Evolutionary conservation across 2,797 vertebrate species (phyloP), one percentile per base, ranked within the genome.

Genomic region (Distichodus sexfasciatus): DNA sequence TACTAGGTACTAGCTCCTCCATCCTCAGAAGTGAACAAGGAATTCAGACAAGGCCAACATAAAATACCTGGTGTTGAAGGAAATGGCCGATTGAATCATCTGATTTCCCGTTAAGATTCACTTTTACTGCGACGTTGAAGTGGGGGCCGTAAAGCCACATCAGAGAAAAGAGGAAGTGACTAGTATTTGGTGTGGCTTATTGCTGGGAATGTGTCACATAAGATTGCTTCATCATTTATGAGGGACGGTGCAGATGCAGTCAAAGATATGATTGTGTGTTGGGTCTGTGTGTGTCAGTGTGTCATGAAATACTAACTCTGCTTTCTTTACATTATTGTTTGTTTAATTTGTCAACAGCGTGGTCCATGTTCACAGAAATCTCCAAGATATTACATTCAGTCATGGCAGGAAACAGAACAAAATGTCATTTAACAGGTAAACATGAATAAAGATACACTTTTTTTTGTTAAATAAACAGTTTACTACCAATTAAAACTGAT

Each of bases 131-230:
- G n/a, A n/a, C n/a, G n/a, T n/a, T n/a, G n/a, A n/a, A n/a, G n/a
- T 33, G 3, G 35, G 19, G 26, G 19, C 17, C 29, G 35, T 55
- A 55, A 55, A 55, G 3, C 17, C 29, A 17, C 26, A 48, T 1
- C 9, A 2, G 23, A 12, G 11, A 50, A 29, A 57, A 58, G 2
- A 40, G 66, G 43, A 68, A 68, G 66, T 50, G 53, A 40, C 7
- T 8, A n/a, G 4, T 40, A 12, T 10, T 24, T 47, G 17, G 7
- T 41, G 47, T 41, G 15, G 15, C 4, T 15, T 26, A n/a, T n/a
- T n/a, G 21, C 15, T 48, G 21, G 19, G 46, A 26, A 48, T 3
- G 26, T 19, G 19, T 35, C 17, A 35, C 4, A 21, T 10, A 33
- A 35, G 11, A 24, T 21, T 60, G 17, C 41, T 4, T 28, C 40